Conservation (phyloP, 2,888 invertebrate species). For the Lottia gigantea region DNA sequence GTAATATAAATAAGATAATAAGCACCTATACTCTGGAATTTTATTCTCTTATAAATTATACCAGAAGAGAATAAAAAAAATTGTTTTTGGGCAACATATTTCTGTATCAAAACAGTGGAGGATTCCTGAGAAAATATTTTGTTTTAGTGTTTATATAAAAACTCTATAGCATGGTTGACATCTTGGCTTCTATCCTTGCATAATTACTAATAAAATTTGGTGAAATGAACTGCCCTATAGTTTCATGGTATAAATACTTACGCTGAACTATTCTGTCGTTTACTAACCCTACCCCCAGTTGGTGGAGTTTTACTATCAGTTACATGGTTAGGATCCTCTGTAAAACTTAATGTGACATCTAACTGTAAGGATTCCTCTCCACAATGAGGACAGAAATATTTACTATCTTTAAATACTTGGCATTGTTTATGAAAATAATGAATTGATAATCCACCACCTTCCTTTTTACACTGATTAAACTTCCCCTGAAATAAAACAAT, state of each 20-base stretch:
- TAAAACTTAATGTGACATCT: constrained; percentile 76
- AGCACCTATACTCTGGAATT: background rate
- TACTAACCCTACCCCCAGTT: constrained; percentile 22
- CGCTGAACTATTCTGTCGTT: background rate
- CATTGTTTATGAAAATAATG: constrained; percentile 89
- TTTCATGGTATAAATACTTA: background rate
- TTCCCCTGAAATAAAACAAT: constrained; percentile 74
- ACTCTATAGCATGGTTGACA: too few species aligned
- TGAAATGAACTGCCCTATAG: too few species aligned
- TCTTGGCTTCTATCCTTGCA: too few species aligned
- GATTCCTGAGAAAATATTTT: too few species aligned
- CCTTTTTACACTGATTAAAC: constrained; percentile 80
- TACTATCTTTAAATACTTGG: constrained; percentile 71
- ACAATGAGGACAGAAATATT: constrained; percentile 80
- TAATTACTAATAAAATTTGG: too few species aligned
- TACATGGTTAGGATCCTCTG: constrained; percentile 64
- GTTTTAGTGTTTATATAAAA: too few species aligned
- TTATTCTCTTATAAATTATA: too few species aligned
- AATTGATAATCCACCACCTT: constrained; percentile 69
- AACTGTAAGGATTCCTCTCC: constrained; percentile 73
- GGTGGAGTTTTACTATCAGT: background rate
- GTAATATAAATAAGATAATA: background rate
- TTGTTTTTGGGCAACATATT: too few species aligned
- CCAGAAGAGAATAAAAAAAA: too few species aligned
- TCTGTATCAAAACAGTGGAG: too few species aligned